These are phyloP conservation scores for Cardiocondyla obscurior DNA, from an alignment of 1,140 invertebrate species.

Conservation along the genomic window DNA sequence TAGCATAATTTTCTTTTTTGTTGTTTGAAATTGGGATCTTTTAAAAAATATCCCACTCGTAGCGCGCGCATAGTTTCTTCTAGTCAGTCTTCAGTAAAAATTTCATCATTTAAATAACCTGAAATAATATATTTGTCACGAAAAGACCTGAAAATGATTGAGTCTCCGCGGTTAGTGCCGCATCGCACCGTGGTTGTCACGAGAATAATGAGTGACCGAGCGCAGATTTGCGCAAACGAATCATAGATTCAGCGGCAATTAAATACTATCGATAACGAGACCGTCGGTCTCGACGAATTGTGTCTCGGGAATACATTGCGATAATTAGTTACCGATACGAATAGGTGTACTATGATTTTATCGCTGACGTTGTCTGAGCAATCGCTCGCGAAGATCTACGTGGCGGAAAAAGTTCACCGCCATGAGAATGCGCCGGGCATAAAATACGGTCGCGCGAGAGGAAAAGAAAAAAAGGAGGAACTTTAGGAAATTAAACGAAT, in stretches of 20 bases:
- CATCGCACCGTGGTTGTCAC: not conserved
- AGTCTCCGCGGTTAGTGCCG: not conserved
- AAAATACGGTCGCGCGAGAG: not conserved
- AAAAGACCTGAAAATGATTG: constrained; percentile 30
- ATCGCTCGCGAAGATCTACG: constrained; percentile 14
- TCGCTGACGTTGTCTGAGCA: constrained; percentile 23
- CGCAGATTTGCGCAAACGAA: constrained; percentile 39
- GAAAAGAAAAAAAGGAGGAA: not conserved
- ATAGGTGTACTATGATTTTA: constrained; percentile 52
- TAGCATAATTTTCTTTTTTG: no score
- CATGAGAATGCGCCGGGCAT: not conserved
- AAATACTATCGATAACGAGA: constrained; percentile 53
- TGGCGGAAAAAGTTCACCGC: constrained; percentile 8
- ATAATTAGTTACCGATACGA: constrained; percentile 48
- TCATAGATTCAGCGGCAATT: constrained; percentile 48
- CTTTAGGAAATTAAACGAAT: not conserved
- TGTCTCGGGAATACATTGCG: constrained; percentile 27
- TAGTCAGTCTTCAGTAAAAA: not conserved
- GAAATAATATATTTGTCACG: constrained; percentile 9
- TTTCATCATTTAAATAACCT: not conserved
- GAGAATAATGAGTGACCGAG: constrained; percentile 21
- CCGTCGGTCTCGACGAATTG: constrained; percentile 17
- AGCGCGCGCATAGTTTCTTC: no score
- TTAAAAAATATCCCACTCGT: no score
- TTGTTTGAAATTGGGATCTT: no score